phyloP scores from a whole-genome alignment of 1,140 invertebrate species.

The Bacillus rossius region DNA sequence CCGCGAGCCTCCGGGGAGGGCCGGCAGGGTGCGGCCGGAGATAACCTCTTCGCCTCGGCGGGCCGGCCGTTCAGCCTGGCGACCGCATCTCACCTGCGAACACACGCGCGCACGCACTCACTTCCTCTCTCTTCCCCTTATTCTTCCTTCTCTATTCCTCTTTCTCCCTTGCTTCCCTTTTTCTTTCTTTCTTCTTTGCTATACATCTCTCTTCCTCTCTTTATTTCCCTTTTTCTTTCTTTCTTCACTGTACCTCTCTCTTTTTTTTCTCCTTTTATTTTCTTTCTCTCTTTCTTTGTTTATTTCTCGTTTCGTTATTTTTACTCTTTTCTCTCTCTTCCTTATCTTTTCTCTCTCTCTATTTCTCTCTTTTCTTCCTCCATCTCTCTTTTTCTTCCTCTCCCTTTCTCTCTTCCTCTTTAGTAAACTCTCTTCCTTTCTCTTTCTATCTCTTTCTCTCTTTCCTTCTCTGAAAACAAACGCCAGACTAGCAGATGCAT shows the following conservation, averaged over 20 bases:
- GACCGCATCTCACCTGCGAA: background rate
- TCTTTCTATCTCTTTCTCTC: no score
- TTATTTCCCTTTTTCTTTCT: constrained; percentile 16
- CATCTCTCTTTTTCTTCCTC: constrained; percentile 12
- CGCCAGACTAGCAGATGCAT: no score
- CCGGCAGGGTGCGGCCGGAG: background rate
- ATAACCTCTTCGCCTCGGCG: background rate
- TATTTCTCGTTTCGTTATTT: constrained; percentile 26
- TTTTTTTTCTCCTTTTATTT: constrained; percentile 30
- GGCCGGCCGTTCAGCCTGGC: background rate
- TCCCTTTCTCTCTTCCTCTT: background rate
- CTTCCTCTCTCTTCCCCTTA: constrained; percentile 26
- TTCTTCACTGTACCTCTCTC: constrained; percentile 23
- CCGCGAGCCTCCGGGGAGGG: background rate
- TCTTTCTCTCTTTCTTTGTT: constrained; percentile 34
- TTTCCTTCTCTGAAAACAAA: constrained; percentile 16
- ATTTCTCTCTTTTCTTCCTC: constrained; percentile 28
- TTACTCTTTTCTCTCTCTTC: constrained; percentile 23
- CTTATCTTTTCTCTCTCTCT: constrained; percentile 27
- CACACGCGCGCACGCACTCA: constrained; percentile 41
- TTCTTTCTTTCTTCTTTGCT: constrained; percentile 18
- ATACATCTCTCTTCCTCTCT: constrained; percentile 22
- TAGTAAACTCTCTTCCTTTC: background rate
- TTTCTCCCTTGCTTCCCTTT: constrained; percentile 10
- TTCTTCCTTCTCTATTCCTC: constrained; percentile 15